Conservation (phyloP, 2,797 vertebrate genomes). For the Chelonia mydas region DNA sequence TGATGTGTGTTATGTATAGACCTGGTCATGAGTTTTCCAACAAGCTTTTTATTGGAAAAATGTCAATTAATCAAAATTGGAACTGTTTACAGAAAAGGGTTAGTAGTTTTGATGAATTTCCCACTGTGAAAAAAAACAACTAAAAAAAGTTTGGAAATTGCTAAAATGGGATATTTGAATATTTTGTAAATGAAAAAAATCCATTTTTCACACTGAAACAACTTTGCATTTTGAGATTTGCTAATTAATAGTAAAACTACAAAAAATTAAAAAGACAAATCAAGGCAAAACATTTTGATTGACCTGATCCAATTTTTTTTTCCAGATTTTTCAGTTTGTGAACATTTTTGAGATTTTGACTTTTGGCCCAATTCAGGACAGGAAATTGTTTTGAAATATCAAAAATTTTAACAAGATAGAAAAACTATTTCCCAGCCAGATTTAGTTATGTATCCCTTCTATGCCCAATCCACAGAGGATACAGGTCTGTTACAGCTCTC, state of each 20-base stretch:
- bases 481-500: neutral
- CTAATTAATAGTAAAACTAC: neutral
- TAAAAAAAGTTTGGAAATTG: neutral
- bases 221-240: neutral
- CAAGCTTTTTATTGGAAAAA: neutral
- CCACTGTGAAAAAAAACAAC: neutral
- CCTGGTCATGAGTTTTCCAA: neutral
- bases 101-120: neutral
- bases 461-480: neutral
- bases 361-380: neutral
- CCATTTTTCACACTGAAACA: neutral
- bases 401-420: conserved; percentile 1
- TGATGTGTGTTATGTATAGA: neutral
- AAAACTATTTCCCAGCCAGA: neutral
- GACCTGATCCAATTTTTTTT: neutral
- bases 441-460: neutral
- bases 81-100: neutral
- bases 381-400: neutral
- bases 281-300: neutral
- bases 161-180: neutral
- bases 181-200: neutral
- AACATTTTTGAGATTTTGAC: neutral
- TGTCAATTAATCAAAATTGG: neutral
- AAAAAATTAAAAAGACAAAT: neutral
- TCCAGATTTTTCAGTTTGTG: neutral